Conservation (phyloP, 2,888 invertebrate species). For the Hirtodrosophila duncani region DNA sequence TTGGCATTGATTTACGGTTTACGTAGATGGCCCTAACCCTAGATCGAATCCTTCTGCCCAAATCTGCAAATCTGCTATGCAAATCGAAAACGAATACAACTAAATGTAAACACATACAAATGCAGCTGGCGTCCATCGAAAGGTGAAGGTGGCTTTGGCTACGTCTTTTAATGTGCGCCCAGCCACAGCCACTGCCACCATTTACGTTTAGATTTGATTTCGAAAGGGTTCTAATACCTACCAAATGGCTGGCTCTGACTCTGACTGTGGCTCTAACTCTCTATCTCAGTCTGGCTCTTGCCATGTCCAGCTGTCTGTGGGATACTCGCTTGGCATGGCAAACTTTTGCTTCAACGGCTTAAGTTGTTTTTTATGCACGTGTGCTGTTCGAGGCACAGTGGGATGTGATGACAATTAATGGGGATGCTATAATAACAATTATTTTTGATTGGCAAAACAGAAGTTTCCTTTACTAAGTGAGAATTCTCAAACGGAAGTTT, state of each 20-base stretch:
- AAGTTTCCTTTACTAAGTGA: too few species aligned
- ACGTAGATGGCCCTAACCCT: constrained; percentile 19
- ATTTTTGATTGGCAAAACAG: too few species aligned
- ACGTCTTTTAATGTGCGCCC: too few species aligned
- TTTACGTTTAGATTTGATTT: constrained; percentile 40
- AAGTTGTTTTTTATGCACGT: constrained; percentile 67
- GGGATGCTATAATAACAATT: too few species aligned
- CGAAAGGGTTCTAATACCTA: constrained; percentile 59
- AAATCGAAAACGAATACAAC: constrained; percentile 69
- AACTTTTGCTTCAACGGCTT: constrained; percentile 60
- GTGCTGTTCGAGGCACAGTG: constrained; percentile 39
- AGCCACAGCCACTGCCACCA: too few species aligned
- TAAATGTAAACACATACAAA: constrained; percentile 68
- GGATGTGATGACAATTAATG: too few species aligned
- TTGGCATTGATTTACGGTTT: constrained; percentile 66
- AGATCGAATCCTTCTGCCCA: neutral
- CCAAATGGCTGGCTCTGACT: neutral
- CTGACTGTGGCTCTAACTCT: neutral
- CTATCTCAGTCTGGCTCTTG: too few species aligned
- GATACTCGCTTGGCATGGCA: constrained; percentile 33
- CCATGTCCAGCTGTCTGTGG: constrained; percentile 7
- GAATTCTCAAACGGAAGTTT: too few species aligned
- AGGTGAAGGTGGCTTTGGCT: constrained; percentile 9
- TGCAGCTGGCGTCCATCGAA: constrained; percentile 36
- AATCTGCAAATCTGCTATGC: constrained; percentile 51